Conservation (phyloP, 2,113 vertebrate genomes). For the Trematomus loennbergii region DNA sequence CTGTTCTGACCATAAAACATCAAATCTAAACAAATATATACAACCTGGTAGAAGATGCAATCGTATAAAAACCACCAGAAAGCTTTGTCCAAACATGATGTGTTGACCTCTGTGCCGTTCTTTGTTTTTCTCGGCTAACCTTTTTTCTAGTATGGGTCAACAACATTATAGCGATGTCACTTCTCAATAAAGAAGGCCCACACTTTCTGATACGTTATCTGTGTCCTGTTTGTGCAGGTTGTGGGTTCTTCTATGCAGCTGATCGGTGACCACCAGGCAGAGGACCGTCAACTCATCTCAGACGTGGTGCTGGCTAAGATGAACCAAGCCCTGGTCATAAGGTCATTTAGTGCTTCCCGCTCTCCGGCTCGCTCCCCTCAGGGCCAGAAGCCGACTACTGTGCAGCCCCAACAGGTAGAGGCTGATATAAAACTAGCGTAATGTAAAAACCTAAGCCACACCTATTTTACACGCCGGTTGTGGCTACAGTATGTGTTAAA, state of each 20-base stretch:
- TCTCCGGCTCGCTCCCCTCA: slow-evolving; percentile 89
- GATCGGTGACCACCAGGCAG: slow-evolving; percentile 95
- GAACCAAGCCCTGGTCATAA: slow-evolving; percentile 87
- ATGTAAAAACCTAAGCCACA: too few species aligned
- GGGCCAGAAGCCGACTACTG: slow-evolving; percentile 86
- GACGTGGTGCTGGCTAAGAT: slow-evolving; percentile 93
- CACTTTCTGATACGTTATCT: background rate
- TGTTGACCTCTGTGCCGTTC: background rate
- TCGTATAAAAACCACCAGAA: background rate
- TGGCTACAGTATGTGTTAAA: too few species aligned
- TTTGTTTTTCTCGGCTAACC: background rate
- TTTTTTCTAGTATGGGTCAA: background rate
- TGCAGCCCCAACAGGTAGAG: slow-evolving; percentile 93
- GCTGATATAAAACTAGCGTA: background rate
- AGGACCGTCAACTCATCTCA: slow-evolving; percentile 94
- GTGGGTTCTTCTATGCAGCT: slow-evolving; percentile 97
- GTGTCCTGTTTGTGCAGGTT: slow-evolving; percentile 81
- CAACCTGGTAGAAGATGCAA: background rate
- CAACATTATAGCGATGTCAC: background rate
- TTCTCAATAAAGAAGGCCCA: background rate
- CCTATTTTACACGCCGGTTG: too few species aligned
- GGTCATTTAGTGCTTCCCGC: slow-evolving; percentile 75
- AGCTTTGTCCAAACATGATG: background rate
- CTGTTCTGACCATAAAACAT: background rate
- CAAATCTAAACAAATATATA: background rate